phyloP scores from a whole-genome alignment of 2,113 vertebrate genomes.

The Egretta garzetta region DNA sequence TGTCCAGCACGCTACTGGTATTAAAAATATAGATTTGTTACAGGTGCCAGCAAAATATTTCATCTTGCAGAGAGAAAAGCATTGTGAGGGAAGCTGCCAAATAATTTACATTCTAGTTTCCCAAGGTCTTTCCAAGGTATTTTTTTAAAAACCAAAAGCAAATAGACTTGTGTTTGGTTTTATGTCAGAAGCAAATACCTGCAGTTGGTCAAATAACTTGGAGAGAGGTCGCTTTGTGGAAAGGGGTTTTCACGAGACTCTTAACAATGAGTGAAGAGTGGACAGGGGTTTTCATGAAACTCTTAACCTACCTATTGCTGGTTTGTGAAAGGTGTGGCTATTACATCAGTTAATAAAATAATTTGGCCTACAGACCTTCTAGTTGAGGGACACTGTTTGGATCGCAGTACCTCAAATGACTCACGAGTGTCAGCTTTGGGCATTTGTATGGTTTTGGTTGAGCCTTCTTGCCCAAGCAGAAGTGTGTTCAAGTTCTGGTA shows the following conservation, averaged over 20 bases:
- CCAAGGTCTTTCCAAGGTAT: neutral
- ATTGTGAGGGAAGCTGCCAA: conserved; percentile 18
- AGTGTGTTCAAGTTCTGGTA: neutral
- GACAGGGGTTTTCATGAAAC: neutral
- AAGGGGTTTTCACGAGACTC: neutral
- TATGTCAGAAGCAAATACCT: neutral
- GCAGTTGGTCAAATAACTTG: neutral
- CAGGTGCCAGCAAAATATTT: neutral
- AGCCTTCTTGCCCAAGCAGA: neutral
- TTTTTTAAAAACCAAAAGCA: neutral
- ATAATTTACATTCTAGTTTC: conserved; percentile 24
- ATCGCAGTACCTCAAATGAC: neutral
- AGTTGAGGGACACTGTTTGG: neutral
- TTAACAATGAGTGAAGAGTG: neutral
- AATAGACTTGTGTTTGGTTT: neutral
- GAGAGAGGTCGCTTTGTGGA: neutral
- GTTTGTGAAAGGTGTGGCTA: neutral
- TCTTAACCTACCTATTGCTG: neutral
- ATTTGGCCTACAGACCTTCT: neutral
- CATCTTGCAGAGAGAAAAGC: neutral
- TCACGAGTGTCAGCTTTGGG: neutral
- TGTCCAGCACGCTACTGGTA: conserved; percentile 25
- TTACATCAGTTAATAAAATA: neutral
- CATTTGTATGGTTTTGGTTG: neutral
- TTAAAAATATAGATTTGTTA: conserved; percentile 48